Base-by-base conservation (phyloP, 2,888 invertebrate genomes). In the Cistogaster globosa region DNA sequence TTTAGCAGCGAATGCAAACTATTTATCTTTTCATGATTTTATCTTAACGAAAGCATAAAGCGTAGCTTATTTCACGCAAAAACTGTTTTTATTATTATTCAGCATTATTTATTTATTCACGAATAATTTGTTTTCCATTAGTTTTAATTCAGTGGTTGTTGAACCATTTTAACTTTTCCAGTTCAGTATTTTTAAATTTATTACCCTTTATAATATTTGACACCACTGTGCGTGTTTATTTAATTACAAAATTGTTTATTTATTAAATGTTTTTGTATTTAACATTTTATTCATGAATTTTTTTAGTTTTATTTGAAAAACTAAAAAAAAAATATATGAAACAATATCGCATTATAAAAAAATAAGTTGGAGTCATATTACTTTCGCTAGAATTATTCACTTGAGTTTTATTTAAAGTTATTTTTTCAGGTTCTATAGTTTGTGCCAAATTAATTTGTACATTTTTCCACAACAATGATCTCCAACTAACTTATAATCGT, bases 391-490 rank as follows among this genome's bases (percentile, higher is more conserved):
- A 84, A 79, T 75, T 32, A 67, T 22, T 55, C 57, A 75, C 16
- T 60, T 53, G 38, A 69, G 65, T 51, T 72, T 38, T 45, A 63
- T 63, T 71, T 69, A 26, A 26, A 26, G 26, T 72, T 60, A 20
- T 42, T 48, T 26, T 26, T 38, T 51, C 14, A 12, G 7, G 26
- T 51, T 42, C 53, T 62, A 62, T 69, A 62, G 80, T 84, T 65
- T 84, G 69, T 84, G 84, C 84, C 84, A 84, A 84, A 84, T 80
- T 79, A 48, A 79, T 79, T 72, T 79, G 68, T 74, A 68, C 72
- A 83, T 69, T 84, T 79, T 84, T 84, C 83, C 83, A 79, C 38
- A 45, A 79, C 68, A 84, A 76, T 71, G 75, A 71, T 38, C 80
- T 80, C 45, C 38, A 58, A 38, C 9, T 48, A 60, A 68, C 38